phyloP scores from a whole-genome alignment of 2,113 vertebrate species.

The Corynorhinus townsendii region DNA sequence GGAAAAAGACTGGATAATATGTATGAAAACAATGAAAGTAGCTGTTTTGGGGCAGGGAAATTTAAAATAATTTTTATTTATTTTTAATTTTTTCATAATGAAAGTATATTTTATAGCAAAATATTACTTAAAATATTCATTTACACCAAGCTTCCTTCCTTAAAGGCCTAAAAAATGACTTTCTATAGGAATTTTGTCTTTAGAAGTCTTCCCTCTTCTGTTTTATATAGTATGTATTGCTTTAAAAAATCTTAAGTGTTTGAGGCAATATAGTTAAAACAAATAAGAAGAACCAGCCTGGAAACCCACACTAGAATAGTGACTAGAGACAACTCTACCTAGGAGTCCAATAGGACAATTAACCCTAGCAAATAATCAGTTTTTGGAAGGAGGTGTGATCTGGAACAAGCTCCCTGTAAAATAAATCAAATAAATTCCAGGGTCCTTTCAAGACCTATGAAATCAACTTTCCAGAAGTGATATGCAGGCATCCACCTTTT shows the following conservation, averaged over 20 bases:
- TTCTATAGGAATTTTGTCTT: background rate
- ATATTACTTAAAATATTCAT: constrained; percentile 5
- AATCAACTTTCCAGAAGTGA: background rate
- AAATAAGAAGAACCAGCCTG: background rate
- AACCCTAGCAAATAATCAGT: background rate
- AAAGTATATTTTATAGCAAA: background rate
- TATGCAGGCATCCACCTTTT: background rate
- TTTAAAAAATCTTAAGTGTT: background rate
- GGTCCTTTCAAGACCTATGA: background rate
- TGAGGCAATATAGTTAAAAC: background rate
- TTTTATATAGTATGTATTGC: background rate
- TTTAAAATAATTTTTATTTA: constrained; percentile 6
- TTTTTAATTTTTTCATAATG: constrained; percentile 3
- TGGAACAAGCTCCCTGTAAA: background rate
- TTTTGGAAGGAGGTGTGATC: background rate
- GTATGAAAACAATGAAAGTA: background rate
- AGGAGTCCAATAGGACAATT: background rate
- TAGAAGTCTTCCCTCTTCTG: background rate
- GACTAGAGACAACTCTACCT: background rate
- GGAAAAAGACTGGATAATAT: background rate
- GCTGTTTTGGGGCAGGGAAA: background rate
- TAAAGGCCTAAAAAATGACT: background rate
- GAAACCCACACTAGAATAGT: background rate
- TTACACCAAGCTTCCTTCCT: background rate
- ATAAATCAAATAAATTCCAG: background rate